These are phyloP conservation scores for Hyles lineata DNA, from an alignment of 2,888 invertebrate genomes.

Conservation along the genomic window DNA sequence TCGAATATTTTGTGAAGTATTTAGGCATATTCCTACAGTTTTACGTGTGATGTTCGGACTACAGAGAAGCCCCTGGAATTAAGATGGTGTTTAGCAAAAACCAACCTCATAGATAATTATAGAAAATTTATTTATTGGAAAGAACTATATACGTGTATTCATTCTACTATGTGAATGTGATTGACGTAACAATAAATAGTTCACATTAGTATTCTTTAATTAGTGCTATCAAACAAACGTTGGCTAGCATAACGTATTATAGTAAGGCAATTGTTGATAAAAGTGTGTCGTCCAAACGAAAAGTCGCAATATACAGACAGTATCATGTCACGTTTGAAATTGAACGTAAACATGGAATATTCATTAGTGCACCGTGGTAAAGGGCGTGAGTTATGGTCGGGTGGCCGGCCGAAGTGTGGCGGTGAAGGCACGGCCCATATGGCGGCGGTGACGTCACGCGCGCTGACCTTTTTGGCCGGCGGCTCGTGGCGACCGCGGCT, in stretches of 20 bases:
- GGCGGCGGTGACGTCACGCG: slow-evolving; percentile 77
- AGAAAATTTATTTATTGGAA: no score
- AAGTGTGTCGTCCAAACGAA: background rate
- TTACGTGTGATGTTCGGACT: no score
- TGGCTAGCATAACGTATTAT: slow-evolving; percentile 38
- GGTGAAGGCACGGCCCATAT: slow-evolving; percentile 75
- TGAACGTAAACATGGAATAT: slow-evolving; percentile 57
- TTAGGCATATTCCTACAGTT: no score
- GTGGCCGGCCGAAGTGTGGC: slow-evolving; percentile 39
- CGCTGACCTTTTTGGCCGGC: slow-evolving; percentile 81
- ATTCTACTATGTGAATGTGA: no score
- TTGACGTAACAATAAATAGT: no score
- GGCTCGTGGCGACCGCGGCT: slow-evolving; percentile 64
- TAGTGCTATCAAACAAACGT: background rate
- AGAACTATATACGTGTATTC: no score
- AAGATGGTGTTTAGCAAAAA: no score
- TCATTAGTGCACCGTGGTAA: slow-evolving; percentile 56
- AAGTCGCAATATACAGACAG: background rate
- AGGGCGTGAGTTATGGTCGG: slow-evolving; percentile 65
- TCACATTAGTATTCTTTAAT: background rate
- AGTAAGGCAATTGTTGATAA: background rate
- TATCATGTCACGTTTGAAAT: slow-evolving; percentile 37
- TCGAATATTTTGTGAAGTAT: no score
- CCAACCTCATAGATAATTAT: no score
- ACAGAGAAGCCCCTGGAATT: no score